These are phyloP conservation scores for Chloroclystis v-ata DNA, from an alignment of 2,888 invertebrate genomes.

Conservation along the genomic window DNA sequence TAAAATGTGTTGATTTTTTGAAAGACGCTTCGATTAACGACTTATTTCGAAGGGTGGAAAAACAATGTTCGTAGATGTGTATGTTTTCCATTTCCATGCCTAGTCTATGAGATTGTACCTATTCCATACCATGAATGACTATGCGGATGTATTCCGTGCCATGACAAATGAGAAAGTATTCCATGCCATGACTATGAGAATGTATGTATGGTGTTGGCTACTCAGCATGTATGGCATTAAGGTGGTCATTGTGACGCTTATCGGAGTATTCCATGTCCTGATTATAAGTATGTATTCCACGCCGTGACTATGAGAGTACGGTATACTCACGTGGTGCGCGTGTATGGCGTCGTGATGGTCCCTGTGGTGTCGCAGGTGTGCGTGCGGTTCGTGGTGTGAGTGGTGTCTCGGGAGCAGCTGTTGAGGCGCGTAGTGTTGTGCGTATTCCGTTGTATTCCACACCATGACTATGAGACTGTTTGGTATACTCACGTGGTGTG, in stretches of 20 bases:
- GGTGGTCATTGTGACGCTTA: conserved; percentile 69
- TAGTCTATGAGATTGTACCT: too few relatives aligned
- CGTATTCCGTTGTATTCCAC: conserved; percentile 72
- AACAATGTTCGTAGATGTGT: too few relatives aligned
- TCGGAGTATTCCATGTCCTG: conserved; percentile 74
- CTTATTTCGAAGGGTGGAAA: too few relatives aligned
- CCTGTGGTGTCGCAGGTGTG: conserved; percentile 65
- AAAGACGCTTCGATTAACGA: too few relatives aligned
- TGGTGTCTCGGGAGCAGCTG: conserved; percentile 70
- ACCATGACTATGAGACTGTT: conserved; percentile 73
- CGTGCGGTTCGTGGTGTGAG: conserved; percentile 67
- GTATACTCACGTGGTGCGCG: conserved; percentile 67
- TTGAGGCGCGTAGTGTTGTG: conserved; percentile 71
- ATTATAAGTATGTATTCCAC: conserved; percentile 45
- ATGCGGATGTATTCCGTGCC: too few relatives aligned
- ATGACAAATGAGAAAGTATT: too few relatives aligned
- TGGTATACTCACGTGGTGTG: conserved; percentile 73
- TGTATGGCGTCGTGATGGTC: conserved; percentile 71
- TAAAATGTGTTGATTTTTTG: neutral
- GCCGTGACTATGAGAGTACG: too few relatives aligned
- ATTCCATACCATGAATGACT: too few relatives aligned
- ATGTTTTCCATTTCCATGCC: too few relatives aligned
- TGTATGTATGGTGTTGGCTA: too few relatives aligned
- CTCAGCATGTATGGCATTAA: conserved; percentile 69
- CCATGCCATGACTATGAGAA: conserved; percentile 75